A percentile compares a stretch with the other conserved stretches of the same genome.
phyloP scores from a whole-genome alignment of 2,888 invertebrate species.

The Meteorus colon region DNA sequence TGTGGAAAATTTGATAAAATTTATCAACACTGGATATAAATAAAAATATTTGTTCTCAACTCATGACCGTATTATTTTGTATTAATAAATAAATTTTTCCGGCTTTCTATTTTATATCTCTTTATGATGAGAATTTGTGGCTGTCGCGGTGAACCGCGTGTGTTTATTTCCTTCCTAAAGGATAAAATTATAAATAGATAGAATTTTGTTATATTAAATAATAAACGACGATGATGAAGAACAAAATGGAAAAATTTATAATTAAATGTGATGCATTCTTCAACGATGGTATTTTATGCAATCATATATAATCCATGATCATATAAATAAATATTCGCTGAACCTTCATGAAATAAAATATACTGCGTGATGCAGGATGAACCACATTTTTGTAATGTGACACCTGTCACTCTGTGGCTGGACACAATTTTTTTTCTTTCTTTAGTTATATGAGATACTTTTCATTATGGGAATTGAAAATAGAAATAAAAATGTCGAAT shows the following conservation, averaged over 20 bases:
- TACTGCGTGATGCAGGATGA: neutral
- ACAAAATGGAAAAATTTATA: too few species aligned
- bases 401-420: slow-evolving; percentile 1
- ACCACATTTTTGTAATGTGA: neutral
- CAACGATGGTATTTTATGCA: too few species aligned
- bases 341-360: too few species aligned
- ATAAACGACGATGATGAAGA: too few species aligned
- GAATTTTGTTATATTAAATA: too few species aligned
- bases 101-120: neutral
- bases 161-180: neutral
- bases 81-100: neutral
- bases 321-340: too few species aligned
- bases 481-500: neutral
- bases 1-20: too few species aligned
- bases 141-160: neutral
- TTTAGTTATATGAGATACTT: neutral
- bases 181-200: too few species aligned
- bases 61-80: neutral
- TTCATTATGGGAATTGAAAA: neutral
- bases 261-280: too few species aligned
- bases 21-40: too few species aligned
- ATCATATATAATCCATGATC: too few species aligned
- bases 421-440: neutral
- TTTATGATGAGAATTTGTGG: neutral
- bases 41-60: neutral